Conservation (phyloP, 2,888 invertebrate genomes). For the Bibio marci region DNA sequence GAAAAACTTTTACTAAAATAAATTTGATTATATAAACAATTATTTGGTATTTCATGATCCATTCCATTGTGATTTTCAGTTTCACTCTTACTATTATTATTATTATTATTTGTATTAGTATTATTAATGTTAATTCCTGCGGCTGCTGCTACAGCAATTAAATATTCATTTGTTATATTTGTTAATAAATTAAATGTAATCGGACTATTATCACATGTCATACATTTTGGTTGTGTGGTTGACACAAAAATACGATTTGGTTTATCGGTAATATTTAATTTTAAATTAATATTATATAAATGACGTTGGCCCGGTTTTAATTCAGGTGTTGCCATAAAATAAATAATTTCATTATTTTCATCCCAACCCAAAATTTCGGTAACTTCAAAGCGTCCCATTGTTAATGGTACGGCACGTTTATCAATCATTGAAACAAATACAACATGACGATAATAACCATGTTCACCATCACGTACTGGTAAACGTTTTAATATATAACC, state of each 20-base stretch:
- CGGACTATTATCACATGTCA: constrained; percentile 28
- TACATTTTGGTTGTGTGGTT: constrained; percentile 19
- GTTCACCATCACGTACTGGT: constrained; percentile 42
- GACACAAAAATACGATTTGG: constrained; percentile 28
- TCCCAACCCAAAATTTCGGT: constrained; percentile 63
- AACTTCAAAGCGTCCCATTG: constrained; percentile 58
- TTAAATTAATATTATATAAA: constrained; percentile 49
- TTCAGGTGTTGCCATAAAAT: constrained; percentile 64
- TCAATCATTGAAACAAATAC: constrained; percentile 28
- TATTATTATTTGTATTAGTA: too few relatives aligned
- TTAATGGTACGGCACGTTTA: constrained; percentile 33
- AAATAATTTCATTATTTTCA: constrained; percentile 51
- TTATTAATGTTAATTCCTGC: neutral
- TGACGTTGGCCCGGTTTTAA: constrained; percentile 66
- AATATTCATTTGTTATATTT: constrained; percentile 11
- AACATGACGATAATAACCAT: constrained; percentile 42
- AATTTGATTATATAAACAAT: constrained; percentile 46
- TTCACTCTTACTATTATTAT: neutral
- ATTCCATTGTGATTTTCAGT: neutral
- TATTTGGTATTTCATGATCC: constrained; percentile 30
- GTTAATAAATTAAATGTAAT: constrained; percentile 21
- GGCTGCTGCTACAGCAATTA: constrained; percentile 4
- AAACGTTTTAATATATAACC: constrained; percentile 33
- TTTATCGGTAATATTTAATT: constrained; percentile 29
- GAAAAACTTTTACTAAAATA: constrained; percentile 45